Evolutionary conservation across 2,113 vertebrate genomes (phyloP).

Genomic region (Microcebus murinus): DNA sequence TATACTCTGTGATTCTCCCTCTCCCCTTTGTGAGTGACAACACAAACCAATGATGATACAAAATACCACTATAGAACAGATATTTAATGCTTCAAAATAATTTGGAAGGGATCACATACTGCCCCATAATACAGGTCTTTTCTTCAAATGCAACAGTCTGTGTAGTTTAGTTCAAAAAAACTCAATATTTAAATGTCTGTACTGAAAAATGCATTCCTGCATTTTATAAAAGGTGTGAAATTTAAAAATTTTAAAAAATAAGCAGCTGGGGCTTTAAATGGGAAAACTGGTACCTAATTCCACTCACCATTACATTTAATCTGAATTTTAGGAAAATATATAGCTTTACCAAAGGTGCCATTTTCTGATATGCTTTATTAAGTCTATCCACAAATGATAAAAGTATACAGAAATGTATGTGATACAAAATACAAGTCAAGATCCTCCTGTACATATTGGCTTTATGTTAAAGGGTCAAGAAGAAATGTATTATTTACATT

Average conservation of each 20-base stretch:
- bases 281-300: background rate
- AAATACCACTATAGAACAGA: background rate
- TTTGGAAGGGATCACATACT: background rate
- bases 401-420: background rate
- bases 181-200: slow-evolving; percentile 28
- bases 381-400: background rate
- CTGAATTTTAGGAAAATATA: background rate
- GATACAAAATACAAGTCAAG: background rate
- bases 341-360: background rate
- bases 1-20: background rate
- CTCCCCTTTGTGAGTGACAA: background rate
- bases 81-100: background rate
- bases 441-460: background rate
- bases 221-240: slow-evolving; percentile 44
- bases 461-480: slow-evolving; percentile 70
- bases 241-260: slow-evolving; percentile 38
- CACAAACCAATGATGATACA: background rate
- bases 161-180: slow-evolving; percentile 19
- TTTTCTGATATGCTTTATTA: slow-evolving; percentile 40
- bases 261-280: background rate
- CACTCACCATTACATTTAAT: background rate
- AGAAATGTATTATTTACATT: slow-evolving; percentile 87
- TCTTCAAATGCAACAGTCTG: background rate
- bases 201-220: slow-evolving; percentile 8
- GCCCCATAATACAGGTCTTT: background rate